Conservation (phyloP, 2,113 vertebrate species). For the Antechinus stuartii region DNA sequence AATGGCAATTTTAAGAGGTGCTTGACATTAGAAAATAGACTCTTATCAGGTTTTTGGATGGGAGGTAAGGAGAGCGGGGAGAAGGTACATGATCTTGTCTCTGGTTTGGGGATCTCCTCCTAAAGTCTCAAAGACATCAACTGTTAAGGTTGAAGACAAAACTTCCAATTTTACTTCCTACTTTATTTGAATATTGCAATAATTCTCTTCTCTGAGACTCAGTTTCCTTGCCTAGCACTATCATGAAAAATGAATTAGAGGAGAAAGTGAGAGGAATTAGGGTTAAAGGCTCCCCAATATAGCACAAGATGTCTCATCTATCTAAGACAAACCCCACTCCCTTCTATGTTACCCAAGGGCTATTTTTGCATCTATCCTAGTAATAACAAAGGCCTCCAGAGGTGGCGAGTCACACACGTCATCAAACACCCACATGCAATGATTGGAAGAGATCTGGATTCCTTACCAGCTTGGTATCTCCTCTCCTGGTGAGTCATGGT, state of each 20-base stretch:
- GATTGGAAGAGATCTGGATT: not conserved
- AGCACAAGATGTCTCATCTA: not conserved
- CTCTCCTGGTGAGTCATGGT: not conserved
- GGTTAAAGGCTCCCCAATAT: not conserved
- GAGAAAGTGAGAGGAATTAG: not conserved
- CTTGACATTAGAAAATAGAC: not conserved
- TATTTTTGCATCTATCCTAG: not conserved
- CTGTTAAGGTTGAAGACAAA: not conserved
- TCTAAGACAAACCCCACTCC: not conserved
- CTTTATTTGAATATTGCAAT: not conserved
- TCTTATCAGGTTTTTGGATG: not conserved
- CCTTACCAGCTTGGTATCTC: not conserved
- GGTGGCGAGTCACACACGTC: not conserved
- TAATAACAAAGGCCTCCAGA: not conserved
- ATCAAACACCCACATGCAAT: not conserved
- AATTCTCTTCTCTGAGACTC: not conserved
- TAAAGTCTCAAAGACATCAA: not conserved
- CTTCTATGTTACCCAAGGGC: not conserved
- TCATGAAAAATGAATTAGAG: not conserved
- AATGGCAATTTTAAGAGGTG: not conserved
- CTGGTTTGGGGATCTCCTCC: not conserved
- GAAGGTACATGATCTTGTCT: not conserved
- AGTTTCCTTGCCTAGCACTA: not conserved
- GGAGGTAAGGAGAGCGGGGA: not conserved
- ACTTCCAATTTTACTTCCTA: not conserved